Conservation (phyloP, 2,888 invertebrate species). For the Spisula subtruncata region DNA sequence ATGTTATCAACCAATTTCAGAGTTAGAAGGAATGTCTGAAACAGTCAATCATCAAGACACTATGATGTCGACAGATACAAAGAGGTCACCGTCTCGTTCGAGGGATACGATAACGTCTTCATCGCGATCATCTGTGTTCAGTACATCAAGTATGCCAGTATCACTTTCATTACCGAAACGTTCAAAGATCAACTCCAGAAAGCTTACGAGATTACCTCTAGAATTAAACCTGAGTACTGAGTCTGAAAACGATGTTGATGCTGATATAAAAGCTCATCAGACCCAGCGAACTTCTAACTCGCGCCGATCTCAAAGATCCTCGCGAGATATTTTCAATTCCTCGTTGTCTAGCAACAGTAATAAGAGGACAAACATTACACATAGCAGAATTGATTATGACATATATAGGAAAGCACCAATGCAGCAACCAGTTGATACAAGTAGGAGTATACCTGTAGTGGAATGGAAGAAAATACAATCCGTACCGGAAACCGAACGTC, state of each 20-base stretch:
- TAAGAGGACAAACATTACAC: background rate
- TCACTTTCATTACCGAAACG: background rate
- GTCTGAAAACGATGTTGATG: background rate
- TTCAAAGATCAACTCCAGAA: background rate
- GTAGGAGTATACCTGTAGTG: conserved; percentile 28
- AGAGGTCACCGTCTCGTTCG: background rate
- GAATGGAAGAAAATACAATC: conserved; percentile 54
- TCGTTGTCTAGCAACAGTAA: background rate
- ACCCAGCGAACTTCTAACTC: background rate
- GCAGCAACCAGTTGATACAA: conserved; percentile 29
- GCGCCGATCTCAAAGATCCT: background rate
- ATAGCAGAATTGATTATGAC: background rate
- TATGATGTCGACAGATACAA: background rate
- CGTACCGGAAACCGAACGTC: conserved; percentile 41
- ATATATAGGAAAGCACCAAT: background rate
- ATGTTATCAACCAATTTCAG: background rate
- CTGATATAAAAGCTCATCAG: background rate
- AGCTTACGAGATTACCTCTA: background rate
- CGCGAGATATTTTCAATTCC: background rate
- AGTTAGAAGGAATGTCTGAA: background rate
- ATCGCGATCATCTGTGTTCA: conserved; percentile 43
- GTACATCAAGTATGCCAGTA: conserved; percentile 27
- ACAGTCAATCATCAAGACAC: background rate
- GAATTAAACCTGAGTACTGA: background rate
- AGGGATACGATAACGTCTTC: conserved; percentile 3